phyloP scores from a whole-genome alignment of 2,888 invertebrate genomes.

The Eupsilia transversa region DNA sequence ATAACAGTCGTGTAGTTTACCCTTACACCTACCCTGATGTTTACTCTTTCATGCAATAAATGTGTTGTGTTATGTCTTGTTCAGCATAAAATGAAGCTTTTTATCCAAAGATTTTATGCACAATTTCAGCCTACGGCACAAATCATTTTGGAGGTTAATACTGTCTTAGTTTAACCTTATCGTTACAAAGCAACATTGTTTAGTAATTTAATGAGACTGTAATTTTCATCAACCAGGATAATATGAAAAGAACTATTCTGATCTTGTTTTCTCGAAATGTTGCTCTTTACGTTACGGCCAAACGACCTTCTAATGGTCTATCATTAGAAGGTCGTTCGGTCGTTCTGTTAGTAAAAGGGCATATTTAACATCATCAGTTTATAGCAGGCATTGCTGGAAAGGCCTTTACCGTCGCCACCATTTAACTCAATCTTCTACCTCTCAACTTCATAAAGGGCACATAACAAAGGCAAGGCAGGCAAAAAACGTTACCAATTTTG shows the following conservation, averaged over 20 bases:
- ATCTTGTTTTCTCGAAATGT: not conserved
- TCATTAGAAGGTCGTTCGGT: not conserved
- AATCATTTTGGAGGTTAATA: not conserved
- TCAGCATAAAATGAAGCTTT: not conserved
- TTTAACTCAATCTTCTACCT: not conserved
- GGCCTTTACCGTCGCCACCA: rapidly evolving
- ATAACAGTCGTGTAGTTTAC: not conserved
- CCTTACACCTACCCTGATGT: not conserved
- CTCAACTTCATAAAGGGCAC: not conserved
- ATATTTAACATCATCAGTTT: not conserved
- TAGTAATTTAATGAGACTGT: not conserved
- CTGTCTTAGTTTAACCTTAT: not conserved
- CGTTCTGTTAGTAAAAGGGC: no score
- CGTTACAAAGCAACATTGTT: not conserved
- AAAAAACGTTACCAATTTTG: not conserved
- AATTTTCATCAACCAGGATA: not conserved
- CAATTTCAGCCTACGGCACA: not conserved
- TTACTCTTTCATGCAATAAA: not conserved
- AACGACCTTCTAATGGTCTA: not conserved
- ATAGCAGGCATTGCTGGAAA: no score
- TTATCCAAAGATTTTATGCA: not conserved
- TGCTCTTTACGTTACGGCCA: not conserved
- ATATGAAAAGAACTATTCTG: not conserved
- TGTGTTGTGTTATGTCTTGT: not conserved
- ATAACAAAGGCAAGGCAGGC: not conserved